Evolutionary conservation across 2,797 vertebrate genomes (phyloP), one percentile per base, ranked within the genome.

Genomic region (Helarctos malayanus): DNA sequence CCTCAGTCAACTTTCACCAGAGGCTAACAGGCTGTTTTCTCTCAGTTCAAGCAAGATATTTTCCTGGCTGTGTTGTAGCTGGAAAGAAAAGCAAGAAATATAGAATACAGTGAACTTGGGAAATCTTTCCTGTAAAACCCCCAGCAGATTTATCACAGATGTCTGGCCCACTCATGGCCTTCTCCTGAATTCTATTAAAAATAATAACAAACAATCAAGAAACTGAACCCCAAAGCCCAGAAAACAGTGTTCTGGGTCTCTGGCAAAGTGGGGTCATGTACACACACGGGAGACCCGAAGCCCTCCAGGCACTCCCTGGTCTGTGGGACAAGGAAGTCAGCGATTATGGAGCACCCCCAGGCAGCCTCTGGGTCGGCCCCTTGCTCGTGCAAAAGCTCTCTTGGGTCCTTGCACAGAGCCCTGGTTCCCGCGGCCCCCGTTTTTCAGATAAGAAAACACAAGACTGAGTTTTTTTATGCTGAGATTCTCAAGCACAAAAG

Each of bases 181-280:
- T 97, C 94, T 97, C 96, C 96, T 98, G 92, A 95, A 97, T 96
- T 97, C 81, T 95, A 52, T 96, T 98, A 96, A 97, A 95, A 97
- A 96, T 93, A 97, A 98, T 98, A 97, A 91, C 95, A 98, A 98
- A 95, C 91, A 82, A 98, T 96, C 97, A 97, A 94, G 61, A 95
- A 98, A 98, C 91, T 41, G 75, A 98, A 96, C 97, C 89, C 79
- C 29, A 65, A 98, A 98, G 86, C 96, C 82, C 94, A 98, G 85
- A 84, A 95, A 98, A 97, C 97, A 97, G 94, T 96, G 96, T 91
- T 12, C 0, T 97, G 98, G 91, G 82, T 98, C 98, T 98, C 97
- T 54, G 85, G 86, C 93, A 97, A 98, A 98, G 97, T 92, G 73
- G 96, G 98, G 97, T 98, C 96, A 98, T 98, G 90, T 98, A 98